Evolutionary conservation across 2,113 vertebrate genomes (phyloP).

Genomic region (Noturus placidus): DNA sequence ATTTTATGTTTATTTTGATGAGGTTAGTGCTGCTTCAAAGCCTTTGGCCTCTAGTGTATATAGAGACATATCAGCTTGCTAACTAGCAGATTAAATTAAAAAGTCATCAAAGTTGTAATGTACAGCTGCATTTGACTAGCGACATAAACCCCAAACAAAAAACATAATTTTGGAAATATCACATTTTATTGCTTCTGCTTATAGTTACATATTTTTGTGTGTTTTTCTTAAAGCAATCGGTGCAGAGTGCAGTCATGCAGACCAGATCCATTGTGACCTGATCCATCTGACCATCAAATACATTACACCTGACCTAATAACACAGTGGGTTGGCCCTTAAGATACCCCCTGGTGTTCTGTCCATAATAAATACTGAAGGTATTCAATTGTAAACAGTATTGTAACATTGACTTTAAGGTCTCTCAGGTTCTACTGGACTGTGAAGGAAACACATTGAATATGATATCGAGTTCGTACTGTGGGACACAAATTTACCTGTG

Average conservation of each 20-base stretch:
- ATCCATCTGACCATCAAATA: neutral
- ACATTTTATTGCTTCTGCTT: neutral
- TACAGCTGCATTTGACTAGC: neutral
- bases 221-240: neutral
- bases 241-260: neutral
- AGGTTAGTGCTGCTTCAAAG: neutral
- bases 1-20: neutral
- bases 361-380: neutral
- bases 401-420: neutral
- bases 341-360: neutral
- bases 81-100: neutral
- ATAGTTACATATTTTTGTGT: neutral
- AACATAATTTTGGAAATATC: neutral
- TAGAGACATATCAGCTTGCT: neutral
- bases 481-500: constrained; percentile 15
- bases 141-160: neutral
- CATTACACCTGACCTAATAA: neutral
- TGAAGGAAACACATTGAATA: neutral
- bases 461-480: neutral
- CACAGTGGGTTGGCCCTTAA: too few species aligned
- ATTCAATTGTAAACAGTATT: neutral
- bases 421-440: neutral
- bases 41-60: neutral
- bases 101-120: neutral
- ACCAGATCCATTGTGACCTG: neutral